These are phyloP conservation scores for Hetaerina titia DNA, from an alignment of 2,888 invertebrate genomes.

Conservation along the genomic window DNA sequence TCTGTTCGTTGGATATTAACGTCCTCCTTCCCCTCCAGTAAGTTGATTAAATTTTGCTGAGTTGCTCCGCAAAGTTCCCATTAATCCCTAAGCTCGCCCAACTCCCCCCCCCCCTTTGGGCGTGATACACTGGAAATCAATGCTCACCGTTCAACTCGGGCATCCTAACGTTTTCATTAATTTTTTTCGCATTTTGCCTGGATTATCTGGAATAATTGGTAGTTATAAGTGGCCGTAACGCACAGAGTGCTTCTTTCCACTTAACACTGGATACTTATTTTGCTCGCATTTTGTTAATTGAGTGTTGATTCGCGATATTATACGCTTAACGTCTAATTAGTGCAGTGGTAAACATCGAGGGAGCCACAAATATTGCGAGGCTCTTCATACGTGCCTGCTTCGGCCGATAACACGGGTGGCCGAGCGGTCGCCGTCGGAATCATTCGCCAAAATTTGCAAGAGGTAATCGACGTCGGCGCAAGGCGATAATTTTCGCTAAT, in stretches of 20 bases:
- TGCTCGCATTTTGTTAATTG: not conserved
- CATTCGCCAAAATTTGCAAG: no score
- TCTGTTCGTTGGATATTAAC: not conserved
- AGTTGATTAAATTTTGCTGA: conserved; percentile 19
- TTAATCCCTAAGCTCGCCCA: not conserved
- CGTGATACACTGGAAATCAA: not conserved
- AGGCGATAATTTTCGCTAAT: no score
- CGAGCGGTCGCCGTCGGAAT: no score
- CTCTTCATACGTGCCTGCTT: not conserved
- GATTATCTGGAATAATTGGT: not conserved
- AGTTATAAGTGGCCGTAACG: not conserved
- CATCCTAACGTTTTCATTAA: not conserved
- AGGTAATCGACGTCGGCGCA: no score
- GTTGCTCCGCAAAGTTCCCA: conserved; percentile 4
- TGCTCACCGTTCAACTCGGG: not conserved
- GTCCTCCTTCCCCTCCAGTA: conserved; percentile 1
- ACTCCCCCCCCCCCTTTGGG: not conserved
- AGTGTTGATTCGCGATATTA: not conserved
- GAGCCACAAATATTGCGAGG: not conserved
- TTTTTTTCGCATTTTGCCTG: not conserved
- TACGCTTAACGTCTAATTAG: not conserved
- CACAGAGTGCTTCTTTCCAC: not conserved
- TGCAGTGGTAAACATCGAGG: not conserved
- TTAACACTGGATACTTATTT: not conserved
- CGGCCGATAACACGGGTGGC: not conserved